Percentiles rank a stretch among this genome's conserved stretches.
Conservation (phyloP, 2,797 vertebrate genomes). For the Arctocebus calabarensis region DNA sequence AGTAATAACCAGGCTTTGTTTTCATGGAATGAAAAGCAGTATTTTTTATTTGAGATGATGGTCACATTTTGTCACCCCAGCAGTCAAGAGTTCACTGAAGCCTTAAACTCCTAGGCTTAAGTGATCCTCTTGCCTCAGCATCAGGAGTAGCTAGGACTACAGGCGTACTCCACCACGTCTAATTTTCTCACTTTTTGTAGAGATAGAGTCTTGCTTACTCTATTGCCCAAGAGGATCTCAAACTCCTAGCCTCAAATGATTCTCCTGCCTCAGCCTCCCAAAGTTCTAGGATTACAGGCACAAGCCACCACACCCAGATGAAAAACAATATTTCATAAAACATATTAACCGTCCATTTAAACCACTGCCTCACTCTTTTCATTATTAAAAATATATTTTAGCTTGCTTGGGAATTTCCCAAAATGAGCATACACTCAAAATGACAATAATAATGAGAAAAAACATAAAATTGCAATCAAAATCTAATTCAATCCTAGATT, state of each 20-base stretch:
- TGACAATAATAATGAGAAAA: not conserved
- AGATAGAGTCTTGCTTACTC: not conserved
- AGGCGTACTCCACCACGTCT: not conserved
- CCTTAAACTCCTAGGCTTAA: not conserved
- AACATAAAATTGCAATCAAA: not conserved
- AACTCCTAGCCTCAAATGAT: not conserved
- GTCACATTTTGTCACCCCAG: not conserved
- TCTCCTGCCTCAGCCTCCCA: not conserved
- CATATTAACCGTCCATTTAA: not conserved
- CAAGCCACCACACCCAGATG: not conserved
- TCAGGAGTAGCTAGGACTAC: not conserved
- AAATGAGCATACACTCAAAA: not conserved
- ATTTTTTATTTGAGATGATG: not conserved
- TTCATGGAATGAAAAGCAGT: not conserved
- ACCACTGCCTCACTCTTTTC: not conserved
- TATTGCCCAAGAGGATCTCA: not conserved
- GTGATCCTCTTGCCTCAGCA: not conserved
- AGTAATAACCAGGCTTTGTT: not conserved
- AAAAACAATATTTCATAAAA: not conserved
- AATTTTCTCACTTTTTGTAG: not conserved
- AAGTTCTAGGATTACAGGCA: not conserved
- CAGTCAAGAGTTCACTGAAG: not conserved
- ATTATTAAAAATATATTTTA: not conserved
- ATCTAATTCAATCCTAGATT: not conserved
- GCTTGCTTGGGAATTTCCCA: not conserved